Evolutionary conservation across 1,140 invertebrate species (phyloP), one percentile per base, ranked within the genome.

Genomic region (Mycetomoellerius zeteki): DNA sequence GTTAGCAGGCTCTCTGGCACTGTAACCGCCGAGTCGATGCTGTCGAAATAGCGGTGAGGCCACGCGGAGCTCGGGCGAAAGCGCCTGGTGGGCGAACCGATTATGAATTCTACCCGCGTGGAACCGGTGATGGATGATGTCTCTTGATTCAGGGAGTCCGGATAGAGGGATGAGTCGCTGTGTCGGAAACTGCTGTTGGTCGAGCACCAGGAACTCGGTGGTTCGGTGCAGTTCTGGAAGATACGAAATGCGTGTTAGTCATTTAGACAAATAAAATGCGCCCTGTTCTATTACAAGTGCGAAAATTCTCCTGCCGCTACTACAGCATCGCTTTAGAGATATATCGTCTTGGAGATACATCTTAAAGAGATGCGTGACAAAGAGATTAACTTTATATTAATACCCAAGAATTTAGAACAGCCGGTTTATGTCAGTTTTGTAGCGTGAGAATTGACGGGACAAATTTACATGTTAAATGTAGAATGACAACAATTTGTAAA

Each of bases 31-130:
- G 95, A 95, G 88, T 96, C 96, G 60, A 96, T 96, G 90, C 96
- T 96, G 86, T 96, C 96, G 87, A 96, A 96, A 88, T 95, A 96
- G 6, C 88, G 91, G 33, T 93, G 92, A 2, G 92, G 93, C 94
- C 93, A 94, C 0, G 93, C 88, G 0, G 88, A 80, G 50, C 86
- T 93, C 43, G 91, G 91, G 12, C 92, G 87, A 24, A 94, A 95
- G 27, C 91, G 92, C 82, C 93, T 90, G 5, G 93, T 94, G 14
- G 94, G 94, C 8, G 94, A 94, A 64, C 95, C 94, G 81, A 96
- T 92, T 3, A 95, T 93, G 67, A 95, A 95, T 88, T 95, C 94
- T 7, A 95, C 92, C n/a, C 92, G 91, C n/a, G 93, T 94, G 16
- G 94, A 94, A 7, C 91, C 93, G 14, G 93, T 94, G 12, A 93